A percentile compares a stretch with the other conserved stretches of the same genome.
These are phyloP conservation scores for Aphelenchoides bicaudatus DNA, from an alignment of 2,888 invertebrate species.

Conservation along the genomic window DNA sequence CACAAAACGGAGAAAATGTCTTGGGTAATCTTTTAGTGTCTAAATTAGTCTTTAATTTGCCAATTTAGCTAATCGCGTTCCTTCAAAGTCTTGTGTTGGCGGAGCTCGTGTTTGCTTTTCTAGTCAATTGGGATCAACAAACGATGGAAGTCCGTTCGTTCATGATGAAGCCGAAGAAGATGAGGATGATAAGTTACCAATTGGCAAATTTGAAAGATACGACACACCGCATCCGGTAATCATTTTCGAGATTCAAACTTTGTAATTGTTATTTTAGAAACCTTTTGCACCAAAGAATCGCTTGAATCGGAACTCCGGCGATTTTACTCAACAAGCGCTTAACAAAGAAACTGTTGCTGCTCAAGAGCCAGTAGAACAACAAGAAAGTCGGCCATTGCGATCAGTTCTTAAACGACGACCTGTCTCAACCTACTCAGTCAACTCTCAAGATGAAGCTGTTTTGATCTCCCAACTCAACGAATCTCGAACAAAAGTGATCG, in stretches of 20 bases:
- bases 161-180: slow-evolving; percentile 18
- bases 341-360: background rate
- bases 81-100: slow-evolving; percentile 30
- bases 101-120: slow-evolving; percentile 22
- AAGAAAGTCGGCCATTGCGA: slow-evolving; percentile 33
- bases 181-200: slow-evolving; percentile 31
- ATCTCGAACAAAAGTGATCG: background rate
- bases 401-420: slow-evolving; percentile 38
- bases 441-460: background rate
- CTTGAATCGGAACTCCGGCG: slow-evolving; percentile 34
- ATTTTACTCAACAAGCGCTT: slow-evolving; percentile 26
- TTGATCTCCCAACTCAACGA: background rate
- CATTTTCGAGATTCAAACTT: no score
- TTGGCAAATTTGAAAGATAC: slow-evolving; percentile 68
- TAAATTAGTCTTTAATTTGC: background rate
- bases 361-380: slow-evolving; percentile 21
- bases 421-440: slow-evolving; percentile 13
- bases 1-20: slow-evolving; percentile 67
- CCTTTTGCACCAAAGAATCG: slow-evolving; percentile 40
- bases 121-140: background rate
- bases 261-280: no score
- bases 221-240: slow-evolving; percentile 99
- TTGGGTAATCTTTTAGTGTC: slow-evolving; percentile 6
- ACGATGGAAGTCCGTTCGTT: background rate
- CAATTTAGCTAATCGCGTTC: slow-evolving; percentile 9